Percentiles rank a stretch among this genome's conserved stretches.
These are phyloP conservation scores for Scleropages formosus DNA, from an alignment of 2,797 vertebrate genomes.

Conservation along the genomic window DNA sequence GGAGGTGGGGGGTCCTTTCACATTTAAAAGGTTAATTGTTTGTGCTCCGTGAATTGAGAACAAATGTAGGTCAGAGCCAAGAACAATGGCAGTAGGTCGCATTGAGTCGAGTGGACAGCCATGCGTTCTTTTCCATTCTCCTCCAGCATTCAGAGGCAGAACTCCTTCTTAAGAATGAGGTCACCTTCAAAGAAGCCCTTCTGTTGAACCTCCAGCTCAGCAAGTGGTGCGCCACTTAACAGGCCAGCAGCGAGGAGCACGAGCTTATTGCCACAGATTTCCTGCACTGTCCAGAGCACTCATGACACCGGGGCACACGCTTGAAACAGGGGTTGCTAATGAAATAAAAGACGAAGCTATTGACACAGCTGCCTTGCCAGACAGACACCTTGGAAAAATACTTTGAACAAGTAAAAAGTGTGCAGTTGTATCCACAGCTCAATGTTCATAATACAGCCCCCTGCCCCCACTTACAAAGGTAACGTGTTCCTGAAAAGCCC, in stretches of 20 bases:
- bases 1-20: constrained; percentile 48
- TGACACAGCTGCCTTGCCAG: constrained; percentile 51
- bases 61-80: constrained; percentile 55
- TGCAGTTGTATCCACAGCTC: too few species aligned
- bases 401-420: too few species aligned
- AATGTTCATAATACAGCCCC: too few species aligned
- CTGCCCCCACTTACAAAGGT: too few species aligned
- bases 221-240: background rate
- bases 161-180: constrained; percentile 30
- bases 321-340: constrained; percentile 14
- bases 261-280: background rate
- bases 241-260: constrained; percentile 24
- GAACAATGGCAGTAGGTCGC: constrained; percentile 48
- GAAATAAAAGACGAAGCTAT: constrained; percentile 43
- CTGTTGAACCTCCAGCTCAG: background rate
- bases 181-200: constrained; percentile 23
- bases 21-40: constrained; percentile 57
- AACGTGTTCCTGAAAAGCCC: too few species aligned
- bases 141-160: constrained; percentile 37
- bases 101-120: constrained; percentile 37
- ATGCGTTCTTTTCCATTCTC: constrained; percentile 39
- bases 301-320: background rate
- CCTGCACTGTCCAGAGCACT: too few species aligned
- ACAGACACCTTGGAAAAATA: background rate
- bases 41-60: constrained; percentile 52